Evolutionary conservation across 2,113 vertebrate species (phyloP), one percentile per base, ranked within the genome.

Genomic region (Narcine bancroftii): DNA sequence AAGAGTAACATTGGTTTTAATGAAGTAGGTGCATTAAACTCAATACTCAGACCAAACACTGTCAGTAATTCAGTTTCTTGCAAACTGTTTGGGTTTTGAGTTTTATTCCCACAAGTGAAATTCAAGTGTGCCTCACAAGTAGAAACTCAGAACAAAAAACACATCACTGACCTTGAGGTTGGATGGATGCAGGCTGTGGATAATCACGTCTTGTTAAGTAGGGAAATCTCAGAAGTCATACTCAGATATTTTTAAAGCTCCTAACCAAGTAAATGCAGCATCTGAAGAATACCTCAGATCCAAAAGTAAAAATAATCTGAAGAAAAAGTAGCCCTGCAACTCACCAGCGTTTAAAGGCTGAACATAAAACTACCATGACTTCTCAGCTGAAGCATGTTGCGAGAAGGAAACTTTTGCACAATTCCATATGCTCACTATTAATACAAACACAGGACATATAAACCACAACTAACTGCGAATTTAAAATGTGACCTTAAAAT

Each of bases 61-160:
- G 81, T 63, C 81, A 87, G 81, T 56, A 87, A 60, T 21, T 87
- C 53, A 83, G 53, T 21, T 26, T 39, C 81, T 87, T 60, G 33
- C 1, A 56, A 53, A 33, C 53, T 87, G 50, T 87, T 87, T 87
- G 53, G 81, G 53, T 63, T 87, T 63, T 60, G 33, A 87, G 6
- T n/a, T 36, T 87, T 36, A 87, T 87, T 63, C 81, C 81, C 81
- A 60, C 53, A 87, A 63, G 81, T 85, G 53, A 19, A n/a, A 36
- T 87, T 33, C 53, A 63, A 87, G n/a, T 87, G 60, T 53, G n/a
- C 81, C 81, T 87, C 81, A 63, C 81, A 87, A 87, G 81, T 60
- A 63, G 81, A 36, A 63, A 87, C 60, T 87, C 53, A 36, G 81
- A n/a, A 50, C 66, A 81, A 36, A 87, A 60, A 60, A 36, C 2